Evolutionary conservation across 2,797 vertebrate genomes (phyloP).

Genomic region (Mormyrus hasselquistii): DNA sequence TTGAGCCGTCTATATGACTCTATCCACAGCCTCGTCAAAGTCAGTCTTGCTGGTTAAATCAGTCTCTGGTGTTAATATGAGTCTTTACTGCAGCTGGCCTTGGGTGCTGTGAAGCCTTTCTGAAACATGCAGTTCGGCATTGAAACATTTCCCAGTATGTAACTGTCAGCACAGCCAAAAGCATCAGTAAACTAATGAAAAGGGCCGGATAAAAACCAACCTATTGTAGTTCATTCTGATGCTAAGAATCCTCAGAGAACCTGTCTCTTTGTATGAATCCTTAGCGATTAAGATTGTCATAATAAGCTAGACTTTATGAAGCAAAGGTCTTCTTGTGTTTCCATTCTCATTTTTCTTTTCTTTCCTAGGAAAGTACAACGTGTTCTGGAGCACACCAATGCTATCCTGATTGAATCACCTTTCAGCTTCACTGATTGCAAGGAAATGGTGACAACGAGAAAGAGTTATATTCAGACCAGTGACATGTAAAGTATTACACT

Average conservation of each 20-base stretch:
- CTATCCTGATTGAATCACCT: background rate
- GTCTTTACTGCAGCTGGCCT: background rate
- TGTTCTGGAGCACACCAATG: background rate
- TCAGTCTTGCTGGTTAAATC: background rate
- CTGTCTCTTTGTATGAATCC: background rate
- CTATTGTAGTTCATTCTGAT: background rate
- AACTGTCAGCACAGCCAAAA: background rate
- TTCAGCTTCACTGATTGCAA: conserved; percentile 3
- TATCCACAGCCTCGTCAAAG: background rate
- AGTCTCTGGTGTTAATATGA: background rate
- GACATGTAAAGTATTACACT: background rate
- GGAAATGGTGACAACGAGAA: background rate
- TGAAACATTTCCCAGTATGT: background rate
- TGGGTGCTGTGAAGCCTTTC: too few species aligned
- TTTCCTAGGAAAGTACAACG: background rate
- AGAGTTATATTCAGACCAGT: background rate
- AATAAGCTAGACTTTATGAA: background rate
- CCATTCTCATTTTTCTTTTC: background rate
- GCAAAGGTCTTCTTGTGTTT: background rate
- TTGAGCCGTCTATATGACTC: background rate
- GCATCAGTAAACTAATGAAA: background rate
- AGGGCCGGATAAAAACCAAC: background rate
- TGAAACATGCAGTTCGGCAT: background rate
- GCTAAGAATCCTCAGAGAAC: background rate
- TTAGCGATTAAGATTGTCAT: background rate